Conservation (phyloP, 2,113 vertebrate genomes). For the Gadus chalcogrammus region DNA sequence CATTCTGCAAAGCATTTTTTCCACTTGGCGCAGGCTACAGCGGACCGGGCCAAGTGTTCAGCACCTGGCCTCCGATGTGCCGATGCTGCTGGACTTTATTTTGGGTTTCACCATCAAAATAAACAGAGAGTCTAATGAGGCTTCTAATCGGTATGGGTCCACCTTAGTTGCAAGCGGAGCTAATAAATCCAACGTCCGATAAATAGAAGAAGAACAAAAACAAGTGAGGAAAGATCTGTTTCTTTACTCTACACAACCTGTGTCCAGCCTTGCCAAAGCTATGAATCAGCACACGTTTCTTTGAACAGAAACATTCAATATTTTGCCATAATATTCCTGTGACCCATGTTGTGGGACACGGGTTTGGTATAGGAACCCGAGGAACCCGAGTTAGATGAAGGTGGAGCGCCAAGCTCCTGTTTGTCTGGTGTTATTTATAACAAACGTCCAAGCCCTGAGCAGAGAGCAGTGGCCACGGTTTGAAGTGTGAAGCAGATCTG, state of each 20-base stretch:
- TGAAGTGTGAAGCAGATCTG: conserved; percentile 35
- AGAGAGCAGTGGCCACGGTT: conserved; percentile 37
- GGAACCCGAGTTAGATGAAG: no score
- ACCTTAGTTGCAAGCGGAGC: conserved; percentile 30
- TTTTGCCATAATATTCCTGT: conserved; percentile 48
- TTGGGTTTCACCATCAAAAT: conserved; percentile 50
- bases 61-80: conserved; percentile 64
- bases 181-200: conserved; percentile 47
- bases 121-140: conserved; percentile 41
- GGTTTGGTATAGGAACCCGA: no score
- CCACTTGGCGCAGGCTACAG: conserved; percentile 61
- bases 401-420: no score
- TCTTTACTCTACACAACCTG: neutral
- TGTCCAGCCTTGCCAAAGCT: conserved; percentile 28
- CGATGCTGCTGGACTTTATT: conserved; percentile 52
- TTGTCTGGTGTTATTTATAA: no score
- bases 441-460: conserved; percentile 21
- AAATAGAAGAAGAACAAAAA: conserved; percentile 29
- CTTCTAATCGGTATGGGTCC: conserved; percentile 48
- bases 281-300: conserved; percentile 51
- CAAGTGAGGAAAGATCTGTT: conserved; percentile 8
- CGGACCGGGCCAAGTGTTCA: conserved; percentile 59
- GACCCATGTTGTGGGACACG: neutral
- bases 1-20: conserved; percentile 74
- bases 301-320: conserved; percentile 29